phyloP scores from a whole-genome alignment of 2,113 vertebrate species.

The Pelobates fuscus region DNA sequence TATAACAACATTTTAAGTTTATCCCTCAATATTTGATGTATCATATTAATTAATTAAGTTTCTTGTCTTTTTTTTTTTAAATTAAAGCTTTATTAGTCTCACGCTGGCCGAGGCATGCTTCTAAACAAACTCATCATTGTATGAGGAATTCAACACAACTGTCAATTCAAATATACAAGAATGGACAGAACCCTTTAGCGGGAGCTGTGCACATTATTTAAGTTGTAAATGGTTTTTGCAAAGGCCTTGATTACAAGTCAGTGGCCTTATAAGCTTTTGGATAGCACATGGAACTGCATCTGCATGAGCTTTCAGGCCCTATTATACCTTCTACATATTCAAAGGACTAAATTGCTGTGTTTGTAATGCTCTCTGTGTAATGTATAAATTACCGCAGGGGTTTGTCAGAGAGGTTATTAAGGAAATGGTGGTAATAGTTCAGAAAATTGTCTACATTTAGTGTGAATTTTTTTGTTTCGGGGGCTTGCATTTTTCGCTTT shows the following conservation, averaged over 20 bases:
- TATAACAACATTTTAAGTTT: no score
- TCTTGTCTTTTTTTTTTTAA: no score
- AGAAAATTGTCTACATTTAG: constrained; percentile 13
- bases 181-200: not conserved
- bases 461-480: not conserved
- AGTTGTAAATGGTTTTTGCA: not conserved
- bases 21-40: no score
- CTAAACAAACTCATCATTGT: no score
- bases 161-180: no score
- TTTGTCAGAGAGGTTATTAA: constrained; percentile 12
- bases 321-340: constrained; percentile 8
- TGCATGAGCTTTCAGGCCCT: constrained; percentile 7
- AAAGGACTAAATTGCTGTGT: constrained; percentile 5
- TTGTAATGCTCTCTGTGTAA: constrained; percentile 10
- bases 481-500: not conserved
- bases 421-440: constrained; percentile 6
- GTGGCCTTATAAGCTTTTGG: not conserved
- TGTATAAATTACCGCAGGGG: constrained; percentile 17
- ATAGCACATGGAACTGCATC: not conserved
- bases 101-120: no score
- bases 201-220: no score
- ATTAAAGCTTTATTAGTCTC: no score
- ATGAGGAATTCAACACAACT: no score
- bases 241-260: not conserved
- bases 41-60: no score